These are phyloP conservation scores for Odontomachus brunneus DNA, from an alignment of 1,140 invertebrate genomes.

Conservation along the genomic window DNA sequence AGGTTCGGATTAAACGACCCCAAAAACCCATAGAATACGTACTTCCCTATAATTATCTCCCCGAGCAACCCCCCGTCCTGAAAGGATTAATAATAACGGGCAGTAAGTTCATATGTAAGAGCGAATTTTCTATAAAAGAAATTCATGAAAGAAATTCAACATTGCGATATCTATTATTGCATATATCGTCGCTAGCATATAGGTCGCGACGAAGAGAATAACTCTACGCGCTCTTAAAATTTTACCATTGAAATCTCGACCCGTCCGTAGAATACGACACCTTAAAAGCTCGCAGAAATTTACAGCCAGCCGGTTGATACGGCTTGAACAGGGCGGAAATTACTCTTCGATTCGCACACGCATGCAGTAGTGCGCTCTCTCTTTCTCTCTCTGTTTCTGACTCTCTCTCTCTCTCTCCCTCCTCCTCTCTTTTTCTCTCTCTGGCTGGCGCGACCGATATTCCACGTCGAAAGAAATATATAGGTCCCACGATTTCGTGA, in stretches of 20 bases:
- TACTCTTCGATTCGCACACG: constrained; percentile 58
- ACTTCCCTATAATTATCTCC: too few relatives aligned
- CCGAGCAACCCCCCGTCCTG: too few relatives aligned
- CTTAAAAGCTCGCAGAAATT: constrained; percentile 60
- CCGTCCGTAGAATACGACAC: constrained; percentile 38
- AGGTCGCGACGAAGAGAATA: constrained; percentile 9
- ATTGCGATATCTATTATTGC: neutral
- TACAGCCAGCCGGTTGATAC: constrained; percentile 47
- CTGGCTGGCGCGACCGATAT: constrained; percentile 48
- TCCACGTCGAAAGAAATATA: constrained; percentile 53
- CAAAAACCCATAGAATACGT: too few relatives aligned
- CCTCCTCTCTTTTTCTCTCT: too few relatives aligned
- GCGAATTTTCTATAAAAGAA: too few relatives aligned
- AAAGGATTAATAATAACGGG: too few relatives aligned
- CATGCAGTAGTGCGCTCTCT: neutral
- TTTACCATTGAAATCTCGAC: constrained; percentile 47
- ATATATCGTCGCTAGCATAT: neutral
- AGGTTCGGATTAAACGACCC: too few relatives aligned
- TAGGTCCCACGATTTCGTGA: constrained; percentile 3
- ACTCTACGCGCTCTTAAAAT: constrained; percentile 43
- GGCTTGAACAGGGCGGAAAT: constrained; percentile 54
- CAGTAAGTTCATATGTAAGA: neutral
- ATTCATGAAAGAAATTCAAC: too few relatives aligned
- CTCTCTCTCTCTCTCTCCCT: too few relatives aligned
- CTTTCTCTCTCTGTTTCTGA: too few relatives aligned